A percentile compares a stretch with the other conserved stretches of the same genome.
Evolutionary conservation across 2,888 invertebrate species (phyloP).

Genomic region (Drosophila antonietae): DNA sequence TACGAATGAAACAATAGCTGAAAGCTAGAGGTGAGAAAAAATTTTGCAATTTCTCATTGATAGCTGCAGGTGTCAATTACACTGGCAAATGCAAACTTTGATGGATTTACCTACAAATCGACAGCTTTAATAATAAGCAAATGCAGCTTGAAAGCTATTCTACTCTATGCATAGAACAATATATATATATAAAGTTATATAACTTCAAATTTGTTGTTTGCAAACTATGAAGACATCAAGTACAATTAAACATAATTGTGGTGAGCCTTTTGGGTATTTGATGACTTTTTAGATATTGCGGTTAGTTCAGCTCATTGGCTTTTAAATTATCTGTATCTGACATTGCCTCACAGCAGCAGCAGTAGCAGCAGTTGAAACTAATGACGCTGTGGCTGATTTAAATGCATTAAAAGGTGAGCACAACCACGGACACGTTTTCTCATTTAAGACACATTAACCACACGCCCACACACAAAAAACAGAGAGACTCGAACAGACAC

Average conservation of each 20-base stretch:
- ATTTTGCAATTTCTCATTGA: slow-evolving; percentile 46
- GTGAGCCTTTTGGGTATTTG: background rate
- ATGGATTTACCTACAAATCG: background rate
- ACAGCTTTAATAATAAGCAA: background rate
- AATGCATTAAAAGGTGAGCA: slow-evolving; percentile 49
- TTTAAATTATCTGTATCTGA: slow-evolving; percentile 30
- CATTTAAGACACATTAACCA: slow-evolving; percentile 71
- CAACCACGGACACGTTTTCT: slow-evolving; percentile 68
- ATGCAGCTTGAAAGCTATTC: background rate
- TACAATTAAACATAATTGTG: background rate
- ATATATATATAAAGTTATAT: no score
- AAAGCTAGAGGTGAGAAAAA: slow-evolving; percentile 12
- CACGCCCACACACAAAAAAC: slow-evolving; percentile 3
- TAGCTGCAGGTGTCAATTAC: slow-evolving; percentile 54
- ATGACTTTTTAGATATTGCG: slow-evolving; percentile 6
- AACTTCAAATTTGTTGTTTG: background rate
- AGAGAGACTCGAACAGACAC: slow-evolving; percentile 10
- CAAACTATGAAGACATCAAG: background rate
- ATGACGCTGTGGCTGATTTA: slow-evolving; percentile 47
- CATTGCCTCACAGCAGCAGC: slow-evolving; percentile 7
- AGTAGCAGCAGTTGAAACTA: slow-evolving; percentile 45
- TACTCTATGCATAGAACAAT: background rate
- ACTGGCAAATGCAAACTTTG: slow-evolving; percentile 1
- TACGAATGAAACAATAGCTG: slow-evolving; percentile 22
- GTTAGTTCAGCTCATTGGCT: slow-evolving; percentile 16